These are phyloP conservation scores for Melangyna quadrimaculata DNA, from an alignment of 2,888 invertebrate species.

Conservation along the genomic window DNA sequence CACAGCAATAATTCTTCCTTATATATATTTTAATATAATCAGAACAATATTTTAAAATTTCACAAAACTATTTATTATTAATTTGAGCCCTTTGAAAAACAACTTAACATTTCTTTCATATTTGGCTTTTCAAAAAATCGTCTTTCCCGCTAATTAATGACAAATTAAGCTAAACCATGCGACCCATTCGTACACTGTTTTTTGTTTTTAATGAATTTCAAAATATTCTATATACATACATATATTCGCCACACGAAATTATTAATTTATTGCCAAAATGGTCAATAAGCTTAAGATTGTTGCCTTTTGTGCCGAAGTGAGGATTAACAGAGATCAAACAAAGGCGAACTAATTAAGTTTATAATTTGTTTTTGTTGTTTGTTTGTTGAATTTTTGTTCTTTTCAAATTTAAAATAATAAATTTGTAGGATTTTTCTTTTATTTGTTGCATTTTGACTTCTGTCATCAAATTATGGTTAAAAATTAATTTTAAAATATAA, in stretches of 20 bases:
- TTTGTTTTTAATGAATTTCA: slow-evolving; percentile 4
- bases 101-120: no score
- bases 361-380: slow-evolving; percentile 6
- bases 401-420: slow-evolving; percentile 1
- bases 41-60: no score
- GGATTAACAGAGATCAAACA: slow-evolving; percentile 61
- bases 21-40: no score
- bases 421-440: not conserved
- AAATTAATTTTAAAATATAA: not conserved
- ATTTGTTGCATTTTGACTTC: not conserved
- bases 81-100: no score
- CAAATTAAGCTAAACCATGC: not conserved
- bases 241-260: slow-evolving; percentile 55
- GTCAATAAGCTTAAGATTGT: slow-evolving; percentile 56
- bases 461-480: not conserved
- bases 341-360: slow-evolving; percentile 64
- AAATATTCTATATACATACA: slow-evolving; percentile 23
- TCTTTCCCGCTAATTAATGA: no score
- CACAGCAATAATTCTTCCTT: no score
- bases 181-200: not conserved
- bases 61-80: no score
- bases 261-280: slow-evolving; percentile 65
- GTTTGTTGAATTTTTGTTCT: not conserved
- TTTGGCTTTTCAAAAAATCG: no score
- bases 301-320: slow-evolving; percentile 47